These are phyloP conservation scores for Erynnis tages DNA, from an alignment of 2,888 invertebrate genomes.

Conservation along the genomic window DNA sequence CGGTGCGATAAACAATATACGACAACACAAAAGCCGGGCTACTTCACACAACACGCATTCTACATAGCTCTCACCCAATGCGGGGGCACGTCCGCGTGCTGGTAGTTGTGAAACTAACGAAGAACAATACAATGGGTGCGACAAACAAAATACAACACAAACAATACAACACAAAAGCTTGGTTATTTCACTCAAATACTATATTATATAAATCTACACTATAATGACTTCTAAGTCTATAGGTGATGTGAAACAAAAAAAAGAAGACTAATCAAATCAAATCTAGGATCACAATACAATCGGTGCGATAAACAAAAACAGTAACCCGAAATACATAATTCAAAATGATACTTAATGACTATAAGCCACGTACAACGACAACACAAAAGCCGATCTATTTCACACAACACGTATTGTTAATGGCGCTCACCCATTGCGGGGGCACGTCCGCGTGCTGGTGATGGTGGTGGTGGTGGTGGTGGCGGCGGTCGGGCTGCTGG, in stretches of 20 bases:
- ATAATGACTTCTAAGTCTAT: too few species aligned
- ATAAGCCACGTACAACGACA: slow-evolving; percentile 5
- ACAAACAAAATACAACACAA: not conserved
- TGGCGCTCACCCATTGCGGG: slow-evolving; percentile 60
- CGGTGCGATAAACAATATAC: slow-evolving; percentile 1
- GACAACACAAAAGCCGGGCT: slow-evolving; percentile 4
- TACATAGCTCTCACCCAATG: too few species aligned
- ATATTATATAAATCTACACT: too few species aligned
- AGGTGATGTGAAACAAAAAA: too few species aligned
- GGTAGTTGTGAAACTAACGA: slow-evolving; percentile 49
- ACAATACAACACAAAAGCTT: too few species aligned
- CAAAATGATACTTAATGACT: slow-evolving; percentile 3
- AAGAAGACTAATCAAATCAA: too few species aligned
- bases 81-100: slow-evolving; percentile 75
- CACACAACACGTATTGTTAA: slow-evolving; percentile 29
- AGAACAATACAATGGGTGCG: not conserved
- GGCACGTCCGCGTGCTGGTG: slow-evolving; percentile 76
- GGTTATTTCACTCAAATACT: too few species aligned
- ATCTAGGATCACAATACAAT: slow-evolving; percentile 7
- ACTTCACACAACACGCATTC: slow-evolving; percentile 1
- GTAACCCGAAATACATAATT: not conserved
- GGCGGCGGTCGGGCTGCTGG: slow-evolving; percentile 70
- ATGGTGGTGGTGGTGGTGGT: slow-evolving; percentile 65
- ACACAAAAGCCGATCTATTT: slow-evolving; percentile 17
- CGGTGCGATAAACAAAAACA: slow-evolving; percentile 8